Evolutionary conservation across 1,140 invertebrate species (phyloP).

Genomic region (Lordiphosa stackelbergi): DNA sequence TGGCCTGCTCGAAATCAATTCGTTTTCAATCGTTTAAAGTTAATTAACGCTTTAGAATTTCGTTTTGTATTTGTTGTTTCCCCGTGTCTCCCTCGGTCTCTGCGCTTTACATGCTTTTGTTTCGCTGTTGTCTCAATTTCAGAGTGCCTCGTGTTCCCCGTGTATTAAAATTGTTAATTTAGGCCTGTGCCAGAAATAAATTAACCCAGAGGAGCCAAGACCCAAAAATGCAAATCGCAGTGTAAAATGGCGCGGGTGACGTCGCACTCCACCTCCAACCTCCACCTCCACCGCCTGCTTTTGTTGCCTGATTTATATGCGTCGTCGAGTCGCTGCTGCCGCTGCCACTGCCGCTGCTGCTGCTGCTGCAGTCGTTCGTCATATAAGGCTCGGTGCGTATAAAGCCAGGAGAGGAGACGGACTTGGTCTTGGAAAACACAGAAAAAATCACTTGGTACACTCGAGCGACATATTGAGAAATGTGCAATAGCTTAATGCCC

Average conservation of each 20-base stretch:
- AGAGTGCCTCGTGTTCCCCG: conserved; percentile 18
- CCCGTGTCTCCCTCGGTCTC: conserved; percentile 25
- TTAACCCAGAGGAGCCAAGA: conserved; percentile 36
- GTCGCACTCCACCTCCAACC: conserved; percentile 1
- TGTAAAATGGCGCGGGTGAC: conserved; percentile 52
- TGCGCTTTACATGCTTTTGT: conserved; percentile 39
- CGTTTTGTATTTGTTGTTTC: conserved; percentile 28
- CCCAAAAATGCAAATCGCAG: conserved; percentile 35
- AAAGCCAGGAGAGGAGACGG: conserved; percentile 48
- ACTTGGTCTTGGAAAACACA: conserved; percentile 23
- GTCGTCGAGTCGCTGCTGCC: conserved; percentile 1
- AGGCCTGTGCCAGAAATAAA: conserved; percentile 66
- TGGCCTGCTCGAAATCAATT: conserved; percentile 69
- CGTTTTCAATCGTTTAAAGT: conserved; percentile 76
- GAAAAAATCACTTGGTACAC: conserved; percentile 71
- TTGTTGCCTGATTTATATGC: conserved; percentile 61
- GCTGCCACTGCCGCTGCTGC: conserved; percentile 17
- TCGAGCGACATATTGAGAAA: conserved; percentile 77
- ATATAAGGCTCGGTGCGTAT: conserved; percentile 73
- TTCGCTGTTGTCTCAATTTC: conserved; percentile 36
- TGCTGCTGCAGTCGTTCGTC: conserved; percentile 58
- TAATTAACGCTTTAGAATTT: conserved; percentile 71
- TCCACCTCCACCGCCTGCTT: conserved; percentile 2
- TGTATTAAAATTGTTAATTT: conserved; percentile 73
- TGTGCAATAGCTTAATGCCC: conserved; percentile 77